Evolutionary conservation across 2,888 invertebrate species (phyloP).

Genomic region (Tinea trinotella): DNA sequence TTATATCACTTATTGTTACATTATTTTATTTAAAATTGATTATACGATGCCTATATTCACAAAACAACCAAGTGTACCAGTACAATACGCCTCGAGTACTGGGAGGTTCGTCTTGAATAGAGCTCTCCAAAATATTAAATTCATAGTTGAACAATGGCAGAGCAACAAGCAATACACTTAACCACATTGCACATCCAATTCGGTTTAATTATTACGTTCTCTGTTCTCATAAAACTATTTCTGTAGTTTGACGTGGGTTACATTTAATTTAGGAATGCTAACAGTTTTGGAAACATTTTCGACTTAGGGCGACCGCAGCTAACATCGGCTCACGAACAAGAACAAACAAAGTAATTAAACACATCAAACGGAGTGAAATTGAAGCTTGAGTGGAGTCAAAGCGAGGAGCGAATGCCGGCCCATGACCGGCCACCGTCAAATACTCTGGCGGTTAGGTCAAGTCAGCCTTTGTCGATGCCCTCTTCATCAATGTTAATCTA

Average conservation of each 20-base stretch:
- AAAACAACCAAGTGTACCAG: too few species aligned
- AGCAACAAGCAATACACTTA: background rate
- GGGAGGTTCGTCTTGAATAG: too few species aligned
- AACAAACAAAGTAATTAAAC: constrained; percentile 72
- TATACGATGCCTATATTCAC: too few species aligned
- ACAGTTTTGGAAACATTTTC: constrained; percentile 60
- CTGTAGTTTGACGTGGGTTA: constrained; percentile 65
- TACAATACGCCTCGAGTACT: background rate
- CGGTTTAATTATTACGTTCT: constrained; percentile 14
- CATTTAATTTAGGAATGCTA: constrained; percentile 65
- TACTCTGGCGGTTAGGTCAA: constrained; percentile 16
- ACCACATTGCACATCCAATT: constrained; percentile 15
- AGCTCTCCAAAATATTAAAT: background rate
- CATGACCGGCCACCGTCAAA: constrained; percentile 6
- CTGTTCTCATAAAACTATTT: constrained; percentile 48
- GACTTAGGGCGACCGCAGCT: constrained; percentile 61
- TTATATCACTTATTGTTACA: too few species aligned
- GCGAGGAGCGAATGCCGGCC: constrained; percentile 26
- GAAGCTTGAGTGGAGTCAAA: constrained; percentile 55
- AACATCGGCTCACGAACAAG: constrained; percentile 55
- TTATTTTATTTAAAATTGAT: too few species aligned
- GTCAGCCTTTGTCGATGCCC: constrained; percentile 19
- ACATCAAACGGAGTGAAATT: constrained; percentile 67
- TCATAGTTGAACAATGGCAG: background rate
- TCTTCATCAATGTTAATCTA: constrained; percentile 13